Evolutionary conservation across 2,113 vertebrate genomes (phyloP).

Genomic region (Myrmecophaga tridactyla): DNA sequence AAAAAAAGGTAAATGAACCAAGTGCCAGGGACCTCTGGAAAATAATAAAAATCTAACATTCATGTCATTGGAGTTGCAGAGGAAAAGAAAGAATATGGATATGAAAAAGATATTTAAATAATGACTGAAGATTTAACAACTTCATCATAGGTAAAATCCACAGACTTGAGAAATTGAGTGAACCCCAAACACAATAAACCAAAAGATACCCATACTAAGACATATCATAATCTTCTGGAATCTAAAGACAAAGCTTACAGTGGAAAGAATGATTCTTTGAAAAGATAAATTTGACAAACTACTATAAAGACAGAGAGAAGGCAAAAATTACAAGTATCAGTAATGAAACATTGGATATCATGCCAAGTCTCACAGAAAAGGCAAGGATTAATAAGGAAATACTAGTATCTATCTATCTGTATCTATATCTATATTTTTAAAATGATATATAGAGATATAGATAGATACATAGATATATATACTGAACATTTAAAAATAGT

Average conservation of each 20-base stretch:
- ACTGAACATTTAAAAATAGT: not conserved
- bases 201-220: not conserved
- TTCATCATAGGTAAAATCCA: not conserved
- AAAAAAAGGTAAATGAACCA: not conserved
- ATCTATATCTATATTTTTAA: no score
- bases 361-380: not conserved
- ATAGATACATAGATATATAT: not conserved
- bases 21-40: not conserved
- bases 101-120: not conserved
- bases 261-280: no score
- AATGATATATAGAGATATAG: no score
- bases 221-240: not conserved
- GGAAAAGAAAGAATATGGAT: not conserved
- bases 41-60: not conserved
- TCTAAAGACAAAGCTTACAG: not conserved
- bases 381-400: not conserved
- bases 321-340: no score
- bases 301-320: no score
- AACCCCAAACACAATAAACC: conserved; percentile 7
- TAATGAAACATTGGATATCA: not conserved
- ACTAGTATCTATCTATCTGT: no score
- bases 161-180: conserved; percentile 15
- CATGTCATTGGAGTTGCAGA: not conserved
- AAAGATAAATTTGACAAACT: no score
- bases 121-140: not conserved